Percentiles rank a stretch among this genome's conserved stretches.
These are phyloP conservation scores for Aotus griseimembra DNA, from an alignment of 2,797 vertebrate species.

Conservation along the genomic window DNA sequence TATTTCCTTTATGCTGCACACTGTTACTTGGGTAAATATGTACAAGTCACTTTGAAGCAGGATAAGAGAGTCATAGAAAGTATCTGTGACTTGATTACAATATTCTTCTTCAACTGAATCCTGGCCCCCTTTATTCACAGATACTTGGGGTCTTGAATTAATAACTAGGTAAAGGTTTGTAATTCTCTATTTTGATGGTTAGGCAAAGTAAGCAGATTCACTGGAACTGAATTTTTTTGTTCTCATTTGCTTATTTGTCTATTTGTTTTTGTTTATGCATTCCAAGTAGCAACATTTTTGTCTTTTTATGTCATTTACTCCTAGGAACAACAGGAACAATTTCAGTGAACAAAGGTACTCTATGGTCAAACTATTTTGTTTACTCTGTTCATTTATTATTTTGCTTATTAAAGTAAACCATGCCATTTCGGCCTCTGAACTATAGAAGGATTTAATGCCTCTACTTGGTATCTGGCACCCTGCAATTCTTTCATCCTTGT, in stretches of 20 bases:
- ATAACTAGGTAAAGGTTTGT: neutral
- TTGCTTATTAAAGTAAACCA: neutral
- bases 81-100: neutral
- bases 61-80: neutral
- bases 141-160: neutral
- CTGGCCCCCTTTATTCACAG: neutral
- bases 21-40: neutral
- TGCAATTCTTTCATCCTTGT: neutral
- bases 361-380: neutral
- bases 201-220: neutral
- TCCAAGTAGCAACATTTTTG: neutral
- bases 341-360: neutral
- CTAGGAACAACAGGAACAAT: neutral
- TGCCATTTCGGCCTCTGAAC: neutral
- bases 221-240: neutral
- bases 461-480: neutral
- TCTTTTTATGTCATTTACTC: neutral
- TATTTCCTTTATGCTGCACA: neutral
- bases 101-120: neutral
- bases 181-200: neutral
- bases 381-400: neutral
- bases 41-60: neutral
- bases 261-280: neutral
- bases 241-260: neutral
- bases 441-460: neutral